Evolutionary conservation across 2,888 invertebrate species (phyloP), one percentile per base, ranked within the genome.

Genomic region (Tyria jacobaeae): DNA sequence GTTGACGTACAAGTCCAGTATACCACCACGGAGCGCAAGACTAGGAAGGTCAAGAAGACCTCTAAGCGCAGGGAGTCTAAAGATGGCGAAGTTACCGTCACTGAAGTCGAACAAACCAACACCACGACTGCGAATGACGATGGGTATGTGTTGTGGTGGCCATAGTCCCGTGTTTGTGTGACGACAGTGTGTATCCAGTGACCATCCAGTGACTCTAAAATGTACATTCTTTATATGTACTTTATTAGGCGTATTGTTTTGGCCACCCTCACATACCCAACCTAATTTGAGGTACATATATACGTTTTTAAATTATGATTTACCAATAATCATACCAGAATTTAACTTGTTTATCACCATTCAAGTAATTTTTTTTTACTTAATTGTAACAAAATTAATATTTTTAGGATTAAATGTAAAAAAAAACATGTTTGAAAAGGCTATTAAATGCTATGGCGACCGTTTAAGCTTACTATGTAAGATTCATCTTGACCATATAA

Each of bases 31-130:
- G 97, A 97, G 94, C 96, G 97, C 89, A 97, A 97, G 92, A 98
- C 98, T 95, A 97, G 97, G 94, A 98, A 98, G 95, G 98, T 98
- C 95, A 96, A 97, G 80, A 96, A 96, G 87, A 96, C 96, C 86
- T 96, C 97, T 83, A 96, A 97, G 91, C 96, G 97, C 88, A 96
- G 97, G 92, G 96, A 96, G 87, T 95, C 95, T 72, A 96, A 96
- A 88, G 96, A 96, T 86, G 95, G 96, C 84, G 97, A 97, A 91
- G 96, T 97, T 89, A 96, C 96, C 92, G 96, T 97, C 92, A 97
- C 97, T 82, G 97, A 97, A 94, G 90, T 97, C 89, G 96, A 96
- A 83, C 96, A 96, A 91, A 95, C 95, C 89, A 94, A 93, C 90
- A 94, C 92, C 80, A 95, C 95, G 89, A 94, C 94, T 90, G 94